These are phyloP conservation scores for Ceryle rudis DNA, from an alignment of 2,797 vertebrate species.

Conservation along the genomic window DNA sequence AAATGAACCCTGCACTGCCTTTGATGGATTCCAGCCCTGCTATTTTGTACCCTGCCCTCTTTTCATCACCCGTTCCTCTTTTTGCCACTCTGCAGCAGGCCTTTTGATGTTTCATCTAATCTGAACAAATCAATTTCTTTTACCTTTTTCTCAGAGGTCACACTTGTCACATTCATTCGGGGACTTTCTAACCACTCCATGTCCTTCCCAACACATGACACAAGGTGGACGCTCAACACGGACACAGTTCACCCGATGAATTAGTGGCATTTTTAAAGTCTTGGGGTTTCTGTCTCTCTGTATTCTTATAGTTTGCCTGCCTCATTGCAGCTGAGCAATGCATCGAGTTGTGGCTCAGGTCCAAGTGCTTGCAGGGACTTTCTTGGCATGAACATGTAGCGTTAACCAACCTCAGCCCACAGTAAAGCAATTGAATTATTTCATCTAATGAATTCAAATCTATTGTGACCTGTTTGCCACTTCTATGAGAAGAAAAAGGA, in stretches of 20 bases:
- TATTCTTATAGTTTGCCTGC: not conserved
- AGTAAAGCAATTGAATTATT: conserved; percentile 21
- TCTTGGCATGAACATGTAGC: not conserved
- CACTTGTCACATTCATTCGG: not conserved
- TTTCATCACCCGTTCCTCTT: not conserved
- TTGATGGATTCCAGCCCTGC: not conserved
- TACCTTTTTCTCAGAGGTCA: not conserved
- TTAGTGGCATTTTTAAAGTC: not conserved
- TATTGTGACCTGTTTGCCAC: conserved; percentile 17
- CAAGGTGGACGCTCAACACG: not conserved
- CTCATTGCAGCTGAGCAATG: not conserved
- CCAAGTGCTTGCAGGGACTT: conserved; percentile 12
- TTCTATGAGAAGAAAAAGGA: not conserved
- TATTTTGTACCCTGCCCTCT: not conserved
- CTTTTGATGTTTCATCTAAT: not conserved
- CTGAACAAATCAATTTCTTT: not conserved
- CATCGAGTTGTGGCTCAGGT: not conserved
- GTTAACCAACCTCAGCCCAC: conserved; percentile 50
- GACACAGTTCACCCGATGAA: not conserved
- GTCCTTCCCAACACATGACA: not conserved
- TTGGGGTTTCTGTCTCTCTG: not conserved
- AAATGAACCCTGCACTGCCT: not conserved
- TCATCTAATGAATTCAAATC: conserved; percentile 36
- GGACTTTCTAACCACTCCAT: not conserved
- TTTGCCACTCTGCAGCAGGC: not conserved